These are phyloP conservation scores for Montipora efflorescens DNA, from an alignment of 64 coral and sea anemone species.

Conservation along the genomic window DNA sequence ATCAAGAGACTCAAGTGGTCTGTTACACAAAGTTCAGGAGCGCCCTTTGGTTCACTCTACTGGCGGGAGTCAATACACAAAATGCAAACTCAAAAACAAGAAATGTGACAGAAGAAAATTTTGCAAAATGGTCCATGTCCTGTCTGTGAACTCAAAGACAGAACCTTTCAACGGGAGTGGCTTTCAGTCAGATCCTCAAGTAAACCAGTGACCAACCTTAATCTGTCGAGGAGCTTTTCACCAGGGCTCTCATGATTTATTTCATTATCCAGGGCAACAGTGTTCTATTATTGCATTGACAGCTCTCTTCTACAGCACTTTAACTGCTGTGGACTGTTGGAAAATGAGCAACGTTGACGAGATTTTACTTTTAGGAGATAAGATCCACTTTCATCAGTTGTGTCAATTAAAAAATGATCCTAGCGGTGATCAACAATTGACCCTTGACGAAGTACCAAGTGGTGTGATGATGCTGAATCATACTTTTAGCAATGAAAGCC, in stretches of 20 bases:
- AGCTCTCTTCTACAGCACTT: background rate
- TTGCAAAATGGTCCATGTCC: background rate
- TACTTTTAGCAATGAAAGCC: background rate
- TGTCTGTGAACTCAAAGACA: background rate
- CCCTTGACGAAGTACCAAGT: background rate
- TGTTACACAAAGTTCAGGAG: background rate
- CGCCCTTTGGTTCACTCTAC: background rate
- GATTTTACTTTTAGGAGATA: conserved; percentile 14
- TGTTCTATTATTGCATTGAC: background rate
- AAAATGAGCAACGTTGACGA: background rate
- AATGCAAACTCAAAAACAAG: background rate
- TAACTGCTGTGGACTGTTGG: background rate
- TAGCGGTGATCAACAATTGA: background rate
- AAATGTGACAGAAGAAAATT: background rate
- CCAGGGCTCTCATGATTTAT: background rate
- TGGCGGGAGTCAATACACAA: background rate
- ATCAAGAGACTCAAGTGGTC: background rate
- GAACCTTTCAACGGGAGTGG: background rate
- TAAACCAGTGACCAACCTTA: background rate
- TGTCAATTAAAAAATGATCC: background rate
- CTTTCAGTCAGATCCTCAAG: background rate
- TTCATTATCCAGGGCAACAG: conserved; percentile 1
- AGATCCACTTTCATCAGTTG: background rate
- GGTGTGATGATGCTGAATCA: background rate
- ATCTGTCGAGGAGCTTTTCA: background rate